Evolutionary conservation across 2,888 invertebrate species (phyloP).

Genomic region (Ligdia adustata): DNA sequence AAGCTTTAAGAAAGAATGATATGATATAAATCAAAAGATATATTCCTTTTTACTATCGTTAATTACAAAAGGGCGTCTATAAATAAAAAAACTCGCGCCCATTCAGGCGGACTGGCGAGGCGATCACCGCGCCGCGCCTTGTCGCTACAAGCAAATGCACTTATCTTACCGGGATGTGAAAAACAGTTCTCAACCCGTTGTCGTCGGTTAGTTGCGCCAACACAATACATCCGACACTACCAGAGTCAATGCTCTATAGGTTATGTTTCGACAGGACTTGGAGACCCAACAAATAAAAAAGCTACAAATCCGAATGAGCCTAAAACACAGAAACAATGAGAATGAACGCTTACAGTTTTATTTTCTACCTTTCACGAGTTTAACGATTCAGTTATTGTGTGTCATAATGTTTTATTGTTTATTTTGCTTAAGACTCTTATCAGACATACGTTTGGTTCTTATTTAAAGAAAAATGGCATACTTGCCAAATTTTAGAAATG

Average conservation of each 20-base stretch:
- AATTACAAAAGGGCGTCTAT: constrained; percentile 80
- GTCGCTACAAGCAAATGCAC: constrained; percentile 84
- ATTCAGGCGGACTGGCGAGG: constrained; percentile 69
- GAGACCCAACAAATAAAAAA: constrained; percentile 64
- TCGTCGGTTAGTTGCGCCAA: constrained; percentile 76
- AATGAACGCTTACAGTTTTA: constrained; percentile 54
- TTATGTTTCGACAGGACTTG: constrained; percentile 68
- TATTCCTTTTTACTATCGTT: constrained; percentile 78
- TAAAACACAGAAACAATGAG: constrained; percentile 68
- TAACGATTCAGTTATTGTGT: no score
- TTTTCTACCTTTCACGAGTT: constrained; percentile 45
- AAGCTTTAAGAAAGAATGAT: constrained; percentile 50
- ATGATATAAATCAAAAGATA: constrained; percentile 73
- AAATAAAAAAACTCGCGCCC: constrained; percentile 77
- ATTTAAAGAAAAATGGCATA: no score
- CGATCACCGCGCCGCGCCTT: constrained; percentile 74
- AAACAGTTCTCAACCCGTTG: constrained; percentile 74
- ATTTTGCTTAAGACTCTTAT: neutral
- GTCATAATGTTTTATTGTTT: no score
- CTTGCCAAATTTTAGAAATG: no score
- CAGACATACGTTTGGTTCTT: neutral
- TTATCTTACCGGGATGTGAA: constrained; percentile 81
- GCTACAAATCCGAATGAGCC: constrained; percentile 57
- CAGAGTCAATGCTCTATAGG: constrained; percentile 71
- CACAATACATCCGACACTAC: constrained; percentile 59